A percentile compares a stretch with the other conserved stretches of the same genome.
These are phyloP conservation scores for Gonatopus flavifemur DNA, from an alignment of 1,140 invertebrate genomes.

Conservation along the genomic window DNA sequence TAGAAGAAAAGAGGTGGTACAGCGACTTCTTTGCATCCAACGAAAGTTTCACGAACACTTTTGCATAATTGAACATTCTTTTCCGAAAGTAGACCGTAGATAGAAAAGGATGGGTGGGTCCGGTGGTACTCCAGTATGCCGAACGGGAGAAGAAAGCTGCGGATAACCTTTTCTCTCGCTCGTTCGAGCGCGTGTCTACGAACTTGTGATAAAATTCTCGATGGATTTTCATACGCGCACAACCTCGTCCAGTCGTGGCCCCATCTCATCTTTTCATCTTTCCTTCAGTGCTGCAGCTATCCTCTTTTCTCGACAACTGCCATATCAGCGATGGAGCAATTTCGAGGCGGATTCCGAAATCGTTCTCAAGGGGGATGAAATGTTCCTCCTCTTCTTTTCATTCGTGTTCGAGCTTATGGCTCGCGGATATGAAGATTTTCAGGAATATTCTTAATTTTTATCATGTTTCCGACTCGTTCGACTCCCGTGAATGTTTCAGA, in stretches of 20 bases:
- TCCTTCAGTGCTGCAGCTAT: background rate
- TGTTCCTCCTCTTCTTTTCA: background rate
- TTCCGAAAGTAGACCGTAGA: conserved; percentile 23
- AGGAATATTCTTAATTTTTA: background rate
- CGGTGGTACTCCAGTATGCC: conserved; percentile 9
- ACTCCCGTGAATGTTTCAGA: no score
- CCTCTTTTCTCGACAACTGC: background rate
- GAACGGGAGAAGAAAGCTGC: conserved; percentile 15
- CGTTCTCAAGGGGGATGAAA: conserved; percentile 2
- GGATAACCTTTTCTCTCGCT: background rate
- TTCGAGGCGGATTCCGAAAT: conserved; percentile 4
- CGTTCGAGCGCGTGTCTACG: background rate
- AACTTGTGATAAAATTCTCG: conserved; percentile 9
- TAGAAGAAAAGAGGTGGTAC: conserved; percentile 26
- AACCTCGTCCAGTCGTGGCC: background rate
- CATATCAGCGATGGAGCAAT: conserved; percentile 5
- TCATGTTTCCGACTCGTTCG: no score
- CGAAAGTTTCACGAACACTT: conserved; percentile 40
- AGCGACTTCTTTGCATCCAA: conserved; percentile 33
- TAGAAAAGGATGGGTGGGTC: conserved; percentile 19
- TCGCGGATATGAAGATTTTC: background rate
- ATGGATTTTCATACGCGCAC: conserved; percentile 1
- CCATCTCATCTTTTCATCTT: background rate
- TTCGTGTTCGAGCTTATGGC: background rate
- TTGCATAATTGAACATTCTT: conserved; percentile 52